Conservation (phyloP, 2,113 vertebrate genomes). For the Microtus richardsoni region DNA sequence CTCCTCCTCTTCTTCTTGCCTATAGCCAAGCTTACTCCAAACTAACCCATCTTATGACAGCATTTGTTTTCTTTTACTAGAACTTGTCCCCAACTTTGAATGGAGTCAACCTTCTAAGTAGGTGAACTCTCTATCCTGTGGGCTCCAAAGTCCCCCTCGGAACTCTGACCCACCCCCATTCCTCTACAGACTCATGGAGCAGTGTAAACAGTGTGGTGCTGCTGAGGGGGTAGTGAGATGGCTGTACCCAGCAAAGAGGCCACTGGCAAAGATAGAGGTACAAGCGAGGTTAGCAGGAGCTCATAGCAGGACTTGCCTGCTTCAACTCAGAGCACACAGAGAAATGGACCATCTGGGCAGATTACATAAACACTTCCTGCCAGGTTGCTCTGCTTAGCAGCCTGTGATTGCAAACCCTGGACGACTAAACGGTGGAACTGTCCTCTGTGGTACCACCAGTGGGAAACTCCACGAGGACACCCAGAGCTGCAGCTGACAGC, state of each 20-base stretch:
- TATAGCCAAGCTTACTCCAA: not conserved
- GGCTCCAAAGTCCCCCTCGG: not conserved
- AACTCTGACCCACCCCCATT: too few species aligned
- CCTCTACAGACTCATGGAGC: not conserved
- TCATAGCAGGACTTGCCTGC: not conserved
- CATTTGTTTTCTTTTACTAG: conserved; percentile 22
- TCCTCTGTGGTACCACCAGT: not conserved
- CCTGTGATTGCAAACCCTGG: not conserved
- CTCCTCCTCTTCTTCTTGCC: not conserved
- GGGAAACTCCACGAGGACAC: too few species aligned
- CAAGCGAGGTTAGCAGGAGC: too few species aligned
- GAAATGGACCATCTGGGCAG: not conserved
- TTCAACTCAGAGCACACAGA: not conserved
- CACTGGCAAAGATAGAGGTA: not conserved
- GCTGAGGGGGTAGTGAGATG: accelerated
- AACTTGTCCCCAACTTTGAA: not conserved
- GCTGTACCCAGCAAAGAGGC: not conserved
- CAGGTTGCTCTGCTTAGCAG: not conserved
- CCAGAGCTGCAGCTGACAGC: not conserved
- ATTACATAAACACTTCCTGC: not conserved
- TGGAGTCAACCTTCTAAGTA: not conserved
- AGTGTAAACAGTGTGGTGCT: not conserved
- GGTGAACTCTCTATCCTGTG: not conserved
- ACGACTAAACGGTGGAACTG: not conserved
- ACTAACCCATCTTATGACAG: not conserved